Evolutionary conservation across 2,888 invertebrate genomes (phyloP).

Genomic region (Drosophila formosana): DNA sequence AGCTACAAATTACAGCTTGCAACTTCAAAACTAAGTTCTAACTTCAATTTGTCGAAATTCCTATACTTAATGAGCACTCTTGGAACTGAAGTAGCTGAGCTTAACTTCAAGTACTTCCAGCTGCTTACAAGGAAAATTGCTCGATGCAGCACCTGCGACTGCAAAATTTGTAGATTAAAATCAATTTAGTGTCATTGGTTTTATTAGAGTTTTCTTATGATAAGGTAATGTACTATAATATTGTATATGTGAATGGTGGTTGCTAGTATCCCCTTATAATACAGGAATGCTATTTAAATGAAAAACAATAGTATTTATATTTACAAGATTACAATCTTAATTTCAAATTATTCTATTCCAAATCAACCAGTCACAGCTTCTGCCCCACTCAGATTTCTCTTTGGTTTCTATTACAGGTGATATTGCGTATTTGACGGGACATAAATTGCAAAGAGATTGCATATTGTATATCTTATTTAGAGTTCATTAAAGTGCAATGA

Average conservation of each 20-base stretch:
- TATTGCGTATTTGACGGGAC: constrained; percentile 4
- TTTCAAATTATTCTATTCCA: no score
- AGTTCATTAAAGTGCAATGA: constrained; percentile 73
- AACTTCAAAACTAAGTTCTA: constrained; percentile 38
- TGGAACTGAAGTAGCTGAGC: neutral
- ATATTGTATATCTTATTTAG: constrained; percentile 40
- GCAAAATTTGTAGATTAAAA: neutral
- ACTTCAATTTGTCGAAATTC: constrained; percentile 17
- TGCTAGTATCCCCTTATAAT: no score
- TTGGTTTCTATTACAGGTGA: neutral
- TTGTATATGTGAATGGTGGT: no score
- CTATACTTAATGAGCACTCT: constrained; percentile 7
- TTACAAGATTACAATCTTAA: no score
- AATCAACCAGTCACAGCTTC: no score
- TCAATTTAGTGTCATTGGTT: neutral
- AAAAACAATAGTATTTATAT: no score
- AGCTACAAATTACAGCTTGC: constrained; percentile 55
- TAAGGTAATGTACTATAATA: no score
- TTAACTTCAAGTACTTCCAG: neutral
- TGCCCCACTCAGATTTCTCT: no score
- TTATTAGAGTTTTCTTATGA: no score
- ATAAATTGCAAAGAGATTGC: constrained; percentile 39
- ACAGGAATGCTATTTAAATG: no score
- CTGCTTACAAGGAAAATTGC: neutral
- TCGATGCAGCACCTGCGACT: neutral